Conservation (phyloP, 2,113 vertebrate genomes). For the Elachura formosa region DNA sequence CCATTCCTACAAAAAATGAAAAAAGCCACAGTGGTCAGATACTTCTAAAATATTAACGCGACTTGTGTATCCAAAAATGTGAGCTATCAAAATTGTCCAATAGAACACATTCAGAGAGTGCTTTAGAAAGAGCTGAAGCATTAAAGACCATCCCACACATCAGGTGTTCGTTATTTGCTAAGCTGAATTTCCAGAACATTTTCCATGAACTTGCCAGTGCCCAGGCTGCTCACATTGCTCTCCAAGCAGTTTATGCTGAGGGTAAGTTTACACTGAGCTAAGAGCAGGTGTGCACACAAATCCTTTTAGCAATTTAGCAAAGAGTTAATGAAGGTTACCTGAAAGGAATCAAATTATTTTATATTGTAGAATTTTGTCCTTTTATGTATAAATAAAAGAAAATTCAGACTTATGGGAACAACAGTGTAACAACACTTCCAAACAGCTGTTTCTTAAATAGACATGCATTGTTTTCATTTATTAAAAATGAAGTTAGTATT, state of each 20-base stretch:
- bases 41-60: neutral
- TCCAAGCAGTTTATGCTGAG: neutral
- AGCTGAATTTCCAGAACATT: neutral
- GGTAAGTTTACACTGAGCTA: neutral
- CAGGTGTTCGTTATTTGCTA: neutral
- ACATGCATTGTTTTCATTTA: neutral
- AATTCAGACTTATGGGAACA: neutral
- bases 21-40: neutral
- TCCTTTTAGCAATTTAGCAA: neutral
- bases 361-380: neutral
- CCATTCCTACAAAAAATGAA: accelerated
- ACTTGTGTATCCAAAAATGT: neutral
- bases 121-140: neutral
- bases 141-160: neutral
- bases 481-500: neutral
- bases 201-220: neutral
- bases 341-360: neutral
- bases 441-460: neutral
- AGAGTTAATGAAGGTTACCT: neutral
- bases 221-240: neutral
- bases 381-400: neutral
- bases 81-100: neutral
- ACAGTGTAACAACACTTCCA: neutral
- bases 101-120: neutral
- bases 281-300: neutral